Base-by-base conservation (phyloP, 2,888 invertebrate genomes). In the Xanthorhoe spadicearia region DNA sequence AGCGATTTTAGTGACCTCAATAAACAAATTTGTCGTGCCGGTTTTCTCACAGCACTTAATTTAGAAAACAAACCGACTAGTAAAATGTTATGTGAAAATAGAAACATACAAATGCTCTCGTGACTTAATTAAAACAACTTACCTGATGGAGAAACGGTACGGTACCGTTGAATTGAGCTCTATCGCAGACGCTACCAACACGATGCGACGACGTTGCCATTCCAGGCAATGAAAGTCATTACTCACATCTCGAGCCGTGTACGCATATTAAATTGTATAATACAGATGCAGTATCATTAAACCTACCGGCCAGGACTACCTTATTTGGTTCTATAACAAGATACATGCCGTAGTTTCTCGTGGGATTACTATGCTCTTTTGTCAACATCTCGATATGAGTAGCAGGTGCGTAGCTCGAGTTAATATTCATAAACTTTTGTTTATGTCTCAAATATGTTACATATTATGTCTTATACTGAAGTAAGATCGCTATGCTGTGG, bases 211-310 rank as follows among this genome's bases (percentile, higher is more conserved):
- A 83, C 84, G 86, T 86, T 88, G 87, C 89, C 89, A 89, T 90
- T 87, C 88, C 84, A 83, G 83, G 84, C 89, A 86, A 91, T 88
- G 90, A 92, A 92, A 92, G 89, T 88, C 84, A 87, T 85, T 80
- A 84, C 83, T 84, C 83, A 85, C 81, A 75, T 74, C 76, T 74
- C 69, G 74, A 77, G 75, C 78, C 71, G 75, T 78, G 68, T 73
- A 78, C 73, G 73, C 73, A 76, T 74, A 74, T 66, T 70, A 53
- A 71, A 61, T 75, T 74, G 74, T 69, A 76, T n/a, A n/a, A n/a
- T 78, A 74, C 73, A 69, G 75, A 71, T 77, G 81, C 83, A 79
- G 74, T 77, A 74, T 76, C 76, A 76, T 76, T 75, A 77, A 78
- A 73, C 78, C 69, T 79, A 82, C 77, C 80, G 75, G 79, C 79